Percentiles rank a stretch among this genome's conserved stretches.
phyloP scores from a whole-genome alignment of 2,113 vertebrate genomes.

The Nyctereutes procyonoides region DNA sequence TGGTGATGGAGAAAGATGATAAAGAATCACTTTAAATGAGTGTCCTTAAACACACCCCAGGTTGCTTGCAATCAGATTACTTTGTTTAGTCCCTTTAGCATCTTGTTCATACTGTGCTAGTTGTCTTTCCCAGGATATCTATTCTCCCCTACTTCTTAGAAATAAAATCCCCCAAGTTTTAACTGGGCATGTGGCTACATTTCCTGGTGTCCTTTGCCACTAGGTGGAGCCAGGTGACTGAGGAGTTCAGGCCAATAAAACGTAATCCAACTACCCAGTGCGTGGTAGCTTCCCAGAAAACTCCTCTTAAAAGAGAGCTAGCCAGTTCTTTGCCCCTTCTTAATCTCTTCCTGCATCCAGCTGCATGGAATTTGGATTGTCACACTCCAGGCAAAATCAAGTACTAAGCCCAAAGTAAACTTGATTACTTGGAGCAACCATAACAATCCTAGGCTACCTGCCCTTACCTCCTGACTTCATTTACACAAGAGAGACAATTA shows the following conservation, averaged over 20 bases:
- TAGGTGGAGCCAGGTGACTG: not conserved
- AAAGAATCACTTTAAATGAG: not conserved
- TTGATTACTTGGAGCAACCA: not conserved
- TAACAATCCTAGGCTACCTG: not conserved
- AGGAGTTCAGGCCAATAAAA: not conserved
- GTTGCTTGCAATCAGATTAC: not conserved
- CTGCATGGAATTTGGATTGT: not conserved
- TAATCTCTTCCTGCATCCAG: not conserved
- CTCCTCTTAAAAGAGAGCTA: not conserved
- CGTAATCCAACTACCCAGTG: not conserved
- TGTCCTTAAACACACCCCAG: not conserved
- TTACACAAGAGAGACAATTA: not conserved
- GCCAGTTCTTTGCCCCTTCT: not conserved
- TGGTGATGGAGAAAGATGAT: not conserved
- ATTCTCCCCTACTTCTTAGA: not conserved
- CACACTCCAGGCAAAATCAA: not conserved
- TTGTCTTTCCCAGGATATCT: not conserved
- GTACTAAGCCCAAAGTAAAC: not conserved
- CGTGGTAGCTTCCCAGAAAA: not conserved
- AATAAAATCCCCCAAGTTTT: not conserved
- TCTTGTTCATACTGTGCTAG: not conserved
- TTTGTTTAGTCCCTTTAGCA: not conserved
- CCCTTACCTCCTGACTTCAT: not conserved
- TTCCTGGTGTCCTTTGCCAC: not conserved
- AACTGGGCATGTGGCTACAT: not conserved